Percentiles rank a stretch among this genome's conserved stretches.
phyloP scores from a whole-genome alignment of 2,797 vertebrate genomes.

The Microctenopoma steveboyesi region DNA sequence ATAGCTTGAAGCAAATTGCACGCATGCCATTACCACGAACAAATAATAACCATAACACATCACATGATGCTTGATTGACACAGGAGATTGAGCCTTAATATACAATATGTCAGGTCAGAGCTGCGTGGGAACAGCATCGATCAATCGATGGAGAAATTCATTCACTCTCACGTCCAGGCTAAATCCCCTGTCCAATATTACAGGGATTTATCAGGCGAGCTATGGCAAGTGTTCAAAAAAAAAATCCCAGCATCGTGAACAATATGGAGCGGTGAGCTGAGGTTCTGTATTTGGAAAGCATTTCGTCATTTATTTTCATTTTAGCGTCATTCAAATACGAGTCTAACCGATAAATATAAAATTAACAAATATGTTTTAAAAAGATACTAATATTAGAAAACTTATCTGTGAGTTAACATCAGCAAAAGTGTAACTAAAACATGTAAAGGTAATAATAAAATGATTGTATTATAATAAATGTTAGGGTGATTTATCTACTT shows the following conservation, averaged over 20 bases:
- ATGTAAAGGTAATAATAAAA: too few species aligned
- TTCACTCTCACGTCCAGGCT: slow-evolving; percentile 28
- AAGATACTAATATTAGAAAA: too few species aligned
- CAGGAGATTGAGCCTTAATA: slow-evolving; percentile 9
- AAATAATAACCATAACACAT: not conserved
- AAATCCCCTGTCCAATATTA: slow-evolving; percentile 33
- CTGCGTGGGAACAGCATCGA: slow-evolving; percentile 7
- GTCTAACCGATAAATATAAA: not conserved
- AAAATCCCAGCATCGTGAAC: slow-evolving; percentile 5
- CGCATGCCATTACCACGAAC: not conserved
- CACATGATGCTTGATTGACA: slow-evolving; percentile 11
- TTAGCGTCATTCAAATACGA: slow-evolving; percentile 2
- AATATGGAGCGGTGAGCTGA: not conserved
- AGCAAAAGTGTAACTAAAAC: too few species aligned
- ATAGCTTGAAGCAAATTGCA: not conserved
- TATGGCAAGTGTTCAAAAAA: not conserved
- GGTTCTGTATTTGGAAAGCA: not conserved
- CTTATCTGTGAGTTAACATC: too few species aligned
- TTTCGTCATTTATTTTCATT: not conserved
- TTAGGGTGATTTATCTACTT: too few species aligned
- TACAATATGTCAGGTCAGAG: slow-evolving; percentile 6
- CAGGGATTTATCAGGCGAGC: slow-evolving; percentile 38
- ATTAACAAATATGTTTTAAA: not conserved
- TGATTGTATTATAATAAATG: too few species aligned
- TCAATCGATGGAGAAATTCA: slow-evolving; percentile 25